Base-by-base conservation (phyloP, 2,888 invertebrate species). In the Sialis lutaria region DNA sequence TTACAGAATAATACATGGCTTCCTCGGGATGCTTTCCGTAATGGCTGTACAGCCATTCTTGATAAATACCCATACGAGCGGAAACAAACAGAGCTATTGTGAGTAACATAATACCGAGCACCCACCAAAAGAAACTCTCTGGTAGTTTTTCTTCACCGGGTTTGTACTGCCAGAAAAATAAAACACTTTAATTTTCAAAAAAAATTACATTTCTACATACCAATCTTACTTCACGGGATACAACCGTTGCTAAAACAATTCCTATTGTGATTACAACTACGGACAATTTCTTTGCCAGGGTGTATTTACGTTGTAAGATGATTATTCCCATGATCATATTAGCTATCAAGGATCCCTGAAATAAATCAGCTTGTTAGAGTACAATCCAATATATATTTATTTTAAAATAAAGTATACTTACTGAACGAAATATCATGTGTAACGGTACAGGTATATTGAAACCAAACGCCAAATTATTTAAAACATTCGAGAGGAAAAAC, bases 371-470 rank as follows among this genome's bases (percentile, higher is more conserved):
- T 42, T 43, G 9, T 9, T 42, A 39, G 42, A 33, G 31, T 48
- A 49, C n/a, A n/a, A 4, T n/a, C 10, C 8, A 12, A 12, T 40
- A 13, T 2, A 40, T 12, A 40, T 40, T 40, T 40, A 10, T 3
- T 4, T 12, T 12, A 13, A n/a, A 12, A 8, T 8, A 40, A n/a
- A 13, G 8, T 40, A 12, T 40, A 67, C 77, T 73, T 68, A 87
- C 87, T 48, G 96, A 84, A 70, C 96, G 75, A 65, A 98, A 98
- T 61, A 98, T 97, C 86, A 97, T 95, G 62, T 97, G 97, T 42
- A 98, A 68, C 1, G 97, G 96, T 82, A 98, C 95, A 0, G 97
- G 82, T 58, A 98, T 93, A 63, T 96, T 91, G 60, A 92, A 97
- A 62, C 86, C 82, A 58, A 97, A 88, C 0, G 95, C 95, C 70